Evolutionary conservation across 2,888 invertebrate species (phyloP).

Genomic region (Nudaria mundana): DNA sequence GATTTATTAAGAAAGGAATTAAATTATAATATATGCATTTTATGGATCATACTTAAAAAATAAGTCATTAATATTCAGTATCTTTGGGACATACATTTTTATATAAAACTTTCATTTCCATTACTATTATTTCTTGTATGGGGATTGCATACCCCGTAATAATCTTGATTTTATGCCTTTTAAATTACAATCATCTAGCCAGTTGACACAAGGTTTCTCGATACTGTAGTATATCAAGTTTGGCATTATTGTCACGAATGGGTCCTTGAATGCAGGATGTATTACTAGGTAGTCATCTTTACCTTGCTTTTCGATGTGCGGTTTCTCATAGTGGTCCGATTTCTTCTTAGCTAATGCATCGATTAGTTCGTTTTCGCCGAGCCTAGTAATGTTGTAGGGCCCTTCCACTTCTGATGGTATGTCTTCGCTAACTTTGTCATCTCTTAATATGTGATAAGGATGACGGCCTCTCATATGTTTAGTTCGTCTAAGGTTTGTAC

Average conservation of each 20-base stretch:
- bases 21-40: too few relatives aligned
- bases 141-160: slow-evolving; percentile 39
- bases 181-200: slow-evolving; percentile 63
- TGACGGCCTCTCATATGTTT: neutral
- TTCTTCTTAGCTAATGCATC: slow-evolving; percentile 27
- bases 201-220: slow-evolving; percentile 65
- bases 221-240: slow-evolving; percentile 57
- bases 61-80: too few relatives aligned
- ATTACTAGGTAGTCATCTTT: slow-evolving; percentile 59
- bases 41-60: too few relatives aligned
- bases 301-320: slow-evolving; percentile 48
- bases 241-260: slow-evolving; percentile 58
- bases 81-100: too few relatives aligned
- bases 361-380: slow-evolving; percentile 45
- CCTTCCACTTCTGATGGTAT: neutral
- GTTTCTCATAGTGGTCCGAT: slow-evolving; percentile 45
- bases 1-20: too few relatives aligned
- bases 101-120: too few relatives aligned
- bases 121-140: slow-evolving; percentile 19
- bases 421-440: neutral
- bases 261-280: slow-evolving; percentile 34
- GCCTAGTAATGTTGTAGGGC: neutral
- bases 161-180: slow-evolving; percentile 50
- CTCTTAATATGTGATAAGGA: neutral
- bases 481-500: neutral